Evolutionary conservation across 2,797 vertebrate genomes (phyloP).

Genomic region (Tragelaphus eurycerus): DNA sequence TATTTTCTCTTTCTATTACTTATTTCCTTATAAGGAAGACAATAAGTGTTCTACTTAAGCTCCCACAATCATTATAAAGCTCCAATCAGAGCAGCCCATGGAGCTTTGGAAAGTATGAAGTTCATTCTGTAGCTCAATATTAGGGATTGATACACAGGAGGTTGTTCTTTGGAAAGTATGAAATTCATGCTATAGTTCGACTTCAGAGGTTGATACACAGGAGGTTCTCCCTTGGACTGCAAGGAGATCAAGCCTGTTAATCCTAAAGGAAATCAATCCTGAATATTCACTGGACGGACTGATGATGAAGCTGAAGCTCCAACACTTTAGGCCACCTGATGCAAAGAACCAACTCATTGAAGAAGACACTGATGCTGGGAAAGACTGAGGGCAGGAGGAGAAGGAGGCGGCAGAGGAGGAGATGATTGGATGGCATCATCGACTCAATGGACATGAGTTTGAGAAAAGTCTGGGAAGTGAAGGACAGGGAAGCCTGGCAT

Average conservation of each 20-base stretch:
- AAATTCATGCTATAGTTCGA: neutral
- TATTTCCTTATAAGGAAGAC: neutral
- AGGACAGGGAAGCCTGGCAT: neutral
- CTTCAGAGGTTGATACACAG: neutral
- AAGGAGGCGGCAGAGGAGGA: neutral
- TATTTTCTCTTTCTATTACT: neutral
- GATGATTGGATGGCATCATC: neutral
- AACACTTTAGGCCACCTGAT: neutral
- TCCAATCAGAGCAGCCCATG: neutral
- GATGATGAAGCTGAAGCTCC: neutral
- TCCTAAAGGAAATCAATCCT: neutral
- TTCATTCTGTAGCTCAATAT: neutral
- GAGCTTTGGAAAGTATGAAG: neutral
- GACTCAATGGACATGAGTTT: neutral
- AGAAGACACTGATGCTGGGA: neutral
- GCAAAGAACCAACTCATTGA: neutral
- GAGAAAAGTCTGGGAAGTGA: neutral
- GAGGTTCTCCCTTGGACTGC: neutral
- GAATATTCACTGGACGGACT: neutral
- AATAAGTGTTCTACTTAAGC: neutral
- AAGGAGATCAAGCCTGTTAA: neutral
- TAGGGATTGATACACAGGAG: neutral
- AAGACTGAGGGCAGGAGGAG: neutral
- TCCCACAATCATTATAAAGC: neutral
- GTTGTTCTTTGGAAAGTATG: neutral